phyloP scores from a whole-genome alignment of 2,113 vertebrate species.

The Hippotragus niger region DNA sequence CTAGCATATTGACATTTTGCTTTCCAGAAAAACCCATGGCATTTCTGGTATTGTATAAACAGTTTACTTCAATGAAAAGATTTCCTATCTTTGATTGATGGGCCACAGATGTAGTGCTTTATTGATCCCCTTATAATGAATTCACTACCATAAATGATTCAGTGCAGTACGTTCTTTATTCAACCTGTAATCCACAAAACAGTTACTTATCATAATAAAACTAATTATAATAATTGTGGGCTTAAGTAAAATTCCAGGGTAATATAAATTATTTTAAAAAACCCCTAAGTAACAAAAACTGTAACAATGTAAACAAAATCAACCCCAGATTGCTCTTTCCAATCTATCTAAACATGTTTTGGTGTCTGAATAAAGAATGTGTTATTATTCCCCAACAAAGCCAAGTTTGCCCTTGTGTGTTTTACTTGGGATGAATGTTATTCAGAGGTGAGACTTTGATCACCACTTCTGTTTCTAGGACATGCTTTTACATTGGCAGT shows the following conservation, averaged over 20 bases:
- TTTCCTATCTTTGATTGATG: slow-evolving; percentile 55
- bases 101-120: slow-evolving; percentile 32
- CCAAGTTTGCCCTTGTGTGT: not conserved
- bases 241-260: not conserved
- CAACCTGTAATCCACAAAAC: not conserved
- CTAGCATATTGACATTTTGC: slow-evolving; percentile 51
- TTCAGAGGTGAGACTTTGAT: slow-evolving; percentile 34
- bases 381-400: slow-evolving; percentile 28
- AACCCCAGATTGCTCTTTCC: not conserved
- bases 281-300: not conserved
- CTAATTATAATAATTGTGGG: not conserved
- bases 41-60: slow-evolving; percentile 54
- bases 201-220: slow-evolving; percentile 20
- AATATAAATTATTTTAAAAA: not conserved
- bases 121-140: slow-evolving; percentile 58
- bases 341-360: not conserved
- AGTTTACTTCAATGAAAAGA: slow-evolving; percentile 58
- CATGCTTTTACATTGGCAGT: slow-evolving; percentile 21
- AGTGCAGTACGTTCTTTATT: slow-evolving; percentile 28
- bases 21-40: slow-evolving; percentile 56
- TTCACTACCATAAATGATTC: slow-evolving; percentile 46
- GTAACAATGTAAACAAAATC: not conserved
- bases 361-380: slow-evolving; percentile 3
- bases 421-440: not conserved
- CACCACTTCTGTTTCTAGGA: slow-evolving; percentile 46